phyloP scores from a whole-genome alignment of 2,797 vertebrate species.

The Halcyon badia region DNA sequence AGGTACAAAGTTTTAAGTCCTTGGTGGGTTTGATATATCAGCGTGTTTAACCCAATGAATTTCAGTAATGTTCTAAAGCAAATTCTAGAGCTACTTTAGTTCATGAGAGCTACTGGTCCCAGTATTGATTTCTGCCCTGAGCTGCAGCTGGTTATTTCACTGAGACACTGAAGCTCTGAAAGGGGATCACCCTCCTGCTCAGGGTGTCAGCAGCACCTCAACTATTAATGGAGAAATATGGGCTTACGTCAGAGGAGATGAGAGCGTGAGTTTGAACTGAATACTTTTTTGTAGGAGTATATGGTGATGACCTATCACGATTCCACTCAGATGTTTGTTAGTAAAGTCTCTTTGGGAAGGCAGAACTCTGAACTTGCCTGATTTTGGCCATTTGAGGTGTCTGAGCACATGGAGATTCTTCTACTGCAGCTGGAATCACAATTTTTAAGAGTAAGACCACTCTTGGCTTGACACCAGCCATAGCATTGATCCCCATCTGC shows the following conservation, averaged over 20 bases:
- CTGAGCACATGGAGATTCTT: neutral
- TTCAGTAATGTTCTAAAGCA: neutral
- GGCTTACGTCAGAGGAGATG: neutral
- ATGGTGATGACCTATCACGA: neutral
- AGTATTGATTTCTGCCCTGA: neutral
- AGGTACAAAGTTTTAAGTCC: neutral
- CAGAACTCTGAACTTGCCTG: neutral
- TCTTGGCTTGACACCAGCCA: fast-evolving
- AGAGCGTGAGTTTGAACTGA: neutral
- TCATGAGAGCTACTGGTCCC: neutral
- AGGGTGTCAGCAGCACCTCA: neutral
- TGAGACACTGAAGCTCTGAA: neutral
- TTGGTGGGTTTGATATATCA: neutral
- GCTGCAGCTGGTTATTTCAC: neutral
- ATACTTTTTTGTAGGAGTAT: neutral
- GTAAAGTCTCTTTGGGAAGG: neutral
- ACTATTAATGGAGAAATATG: fast-evolving
- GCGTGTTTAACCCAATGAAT: neutral
- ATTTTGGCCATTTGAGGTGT: neutral
- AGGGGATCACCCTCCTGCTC: neutral
- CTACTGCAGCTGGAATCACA: neutral
- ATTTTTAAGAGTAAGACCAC: neutral
- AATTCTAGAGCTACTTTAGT: neutral
- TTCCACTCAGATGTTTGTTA: neutral
- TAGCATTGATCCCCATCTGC: fast-evolving